Base-by-base conservation (phyloP, 2,113 vertebrate genomes). In the Phaethon lepturus region DNA sequence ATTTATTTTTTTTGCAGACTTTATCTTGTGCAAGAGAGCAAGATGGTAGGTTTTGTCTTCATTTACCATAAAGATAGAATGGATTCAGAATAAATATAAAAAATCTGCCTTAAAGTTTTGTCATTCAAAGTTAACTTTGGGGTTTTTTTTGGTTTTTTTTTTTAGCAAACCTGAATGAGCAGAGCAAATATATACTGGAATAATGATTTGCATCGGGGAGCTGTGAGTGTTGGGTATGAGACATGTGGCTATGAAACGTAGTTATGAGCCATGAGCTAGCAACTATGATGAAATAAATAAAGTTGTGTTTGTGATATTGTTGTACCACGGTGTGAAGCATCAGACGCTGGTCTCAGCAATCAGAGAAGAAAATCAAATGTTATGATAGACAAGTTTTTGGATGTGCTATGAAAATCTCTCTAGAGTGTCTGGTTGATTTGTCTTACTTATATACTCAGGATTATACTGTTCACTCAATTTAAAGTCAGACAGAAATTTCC, bases 131-230 rank as follows among this genome's bases (percentile, higher is more conserved):
- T 18, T 38, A 35, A 15, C 11, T 29, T 66, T 55, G 24, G 2
- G 17, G 15, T 4, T 13, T 40, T 38, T 5, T 42, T 8, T 10
- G n/a, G n/a, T n/a, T 22, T 3, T 45, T 28, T 35, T 38, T 47
- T 67, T 26, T 11, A 29, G 6, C 20, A 55, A 59, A 89, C 7
- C 2, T 56, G 56, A 75, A 47, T 1, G 2, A 44, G 10, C 14
- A n/a, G 7, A 33, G 2, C 13, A 52, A 35, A 52, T 49, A 31
- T 10, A 2, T 67, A 17, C 13, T 56, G 2, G 13, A 67, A 17
- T 24, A 47, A 17, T 24, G 25, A 49, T 72, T 84, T 76, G 17
- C 67, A 59, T 56, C 0, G 0, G 29, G 52, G 47, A 75, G 3
- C 18, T 14, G 6, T 28, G 15, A 67, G 20, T 44, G n/a, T 9